Evolutionary conservation across 2,888 invertebrate species (phyloP).

Genomic region (Ophioninae sp.): DNA sequence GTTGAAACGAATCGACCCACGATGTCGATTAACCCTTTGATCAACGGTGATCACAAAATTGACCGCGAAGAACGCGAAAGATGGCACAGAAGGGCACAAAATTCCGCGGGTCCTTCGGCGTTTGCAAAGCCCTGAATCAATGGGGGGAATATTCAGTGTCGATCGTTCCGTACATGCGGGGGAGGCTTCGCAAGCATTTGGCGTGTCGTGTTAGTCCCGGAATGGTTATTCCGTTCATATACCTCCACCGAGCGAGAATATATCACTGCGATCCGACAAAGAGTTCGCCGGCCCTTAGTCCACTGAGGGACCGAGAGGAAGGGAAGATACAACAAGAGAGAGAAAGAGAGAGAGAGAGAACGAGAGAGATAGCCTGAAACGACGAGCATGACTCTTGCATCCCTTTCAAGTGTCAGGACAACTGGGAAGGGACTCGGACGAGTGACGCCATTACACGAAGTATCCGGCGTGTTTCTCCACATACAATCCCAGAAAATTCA

Average conservation of each 20-base stretch:
- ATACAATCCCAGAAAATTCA: conserved; percentile 21
- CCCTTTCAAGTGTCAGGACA: conserved; percentile 71
- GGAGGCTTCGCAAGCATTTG: conserved; percentile 35
- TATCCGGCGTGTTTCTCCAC: conserved; percentile 55
- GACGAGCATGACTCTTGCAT: conserved; percentile 69
- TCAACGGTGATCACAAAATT: conserved; percentile 33
- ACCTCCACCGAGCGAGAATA: conserved; percentile 40
- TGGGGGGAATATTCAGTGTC: conserved; percentile 45
- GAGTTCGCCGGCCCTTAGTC: conserved; percentile 52
- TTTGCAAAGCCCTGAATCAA: conserved; percentile 57
- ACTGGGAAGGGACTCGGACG: conserved; percentile 57
- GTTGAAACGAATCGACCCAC: background rate
- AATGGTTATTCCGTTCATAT: conserved; percentile 53
- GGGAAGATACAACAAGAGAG: conserved; percentile 69
- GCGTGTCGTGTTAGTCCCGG: conserved; percentile 55
- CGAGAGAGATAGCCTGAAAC: conserved; percentile 65
- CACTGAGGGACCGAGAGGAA: conserved; percentile 20
- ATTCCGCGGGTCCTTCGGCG: conserved; percentile 27
- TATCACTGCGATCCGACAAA: conserved; percentile 58
- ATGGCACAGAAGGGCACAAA: conserved; percentile 18
- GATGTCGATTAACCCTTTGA: conserved; percentile 47
- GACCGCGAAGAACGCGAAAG: background rate
- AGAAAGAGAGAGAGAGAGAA: conserved; percentile 72
- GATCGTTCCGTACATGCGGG: conserved; percentile 27
- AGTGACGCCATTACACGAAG: conserved; percentile 65